Conservation (phyloP, 2,888 invertebrate genomes). For the Dyspetes luteomarginatus region DNA sequence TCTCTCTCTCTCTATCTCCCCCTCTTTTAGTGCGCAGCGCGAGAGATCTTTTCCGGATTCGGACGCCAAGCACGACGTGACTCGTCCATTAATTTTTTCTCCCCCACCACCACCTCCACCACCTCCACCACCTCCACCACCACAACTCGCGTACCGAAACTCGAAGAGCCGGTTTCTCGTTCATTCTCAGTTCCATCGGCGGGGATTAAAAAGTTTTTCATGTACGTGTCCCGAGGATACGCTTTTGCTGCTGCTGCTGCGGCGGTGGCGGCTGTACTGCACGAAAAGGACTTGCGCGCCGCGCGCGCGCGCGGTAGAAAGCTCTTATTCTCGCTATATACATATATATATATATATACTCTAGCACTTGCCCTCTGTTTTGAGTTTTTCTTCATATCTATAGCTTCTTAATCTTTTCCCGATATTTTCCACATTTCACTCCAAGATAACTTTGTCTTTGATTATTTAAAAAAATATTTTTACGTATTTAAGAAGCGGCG, state of each 20-base stretch:
- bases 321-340: not conserved
- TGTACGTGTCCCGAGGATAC: conserved; percentile 8
- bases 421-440: too few species aligned
- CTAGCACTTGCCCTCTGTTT: not conserved
- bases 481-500: too few species aligned
- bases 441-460: too few species aligned
- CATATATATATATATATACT: too few species aligned
- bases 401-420: not conserved
- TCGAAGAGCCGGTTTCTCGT: conserved; percentile 57
- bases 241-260: not conserved
- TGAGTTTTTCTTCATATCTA: not conserved
- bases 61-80: conserved; percentile 32
- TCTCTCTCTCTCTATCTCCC: too few species aligned
- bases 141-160: conserved; percentile 49
- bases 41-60: conserved; percentile 64
- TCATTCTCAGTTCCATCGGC: conserved; percentile 46
- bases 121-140: too few species aligned
- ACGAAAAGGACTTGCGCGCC: conserved; percentile 25
- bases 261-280: conserved; percentile 21
- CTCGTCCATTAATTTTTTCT: not conserved
- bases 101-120: not conserved
- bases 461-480: too few species aligned
- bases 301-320: too few species aligned
- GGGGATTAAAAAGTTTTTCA: conserved; percentile 29
- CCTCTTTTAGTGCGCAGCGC: not conserved